phyloP scores from a whole-genome alignment of 2,113 vertebrate genomes.

The Pollachius pollachius region DNA sequence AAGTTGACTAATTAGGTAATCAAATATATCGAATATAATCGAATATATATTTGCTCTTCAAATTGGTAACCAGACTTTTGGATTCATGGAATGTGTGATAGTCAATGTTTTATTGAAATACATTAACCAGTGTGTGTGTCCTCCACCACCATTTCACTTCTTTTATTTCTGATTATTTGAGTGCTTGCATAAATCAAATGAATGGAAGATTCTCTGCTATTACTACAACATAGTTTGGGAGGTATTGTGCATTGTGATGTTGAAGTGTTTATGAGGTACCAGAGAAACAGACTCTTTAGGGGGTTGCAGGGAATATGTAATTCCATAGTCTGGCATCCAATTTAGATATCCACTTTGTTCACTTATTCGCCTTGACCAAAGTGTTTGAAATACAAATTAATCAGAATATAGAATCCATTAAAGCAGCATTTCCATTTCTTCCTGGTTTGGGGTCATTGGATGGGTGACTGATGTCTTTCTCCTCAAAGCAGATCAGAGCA shows the following conservation, averaged over 20 bases:
- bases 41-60: slow-evolving; percentile 18
- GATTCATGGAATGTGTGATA: slow-evolving; percentile 23
- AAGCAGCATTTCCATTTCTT: too few species aligned
- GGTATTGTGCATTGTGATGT: slow-evolving; percentile 27
- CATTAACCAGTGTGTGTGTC: slow-evolving; percentile 20
- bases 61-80: slow-evolving; percentile 41
- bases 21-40: too few species aligned
- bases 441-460: too few species aligned
- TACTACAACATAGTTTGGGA: too few species aligned
- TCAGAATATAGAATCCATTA: too few species aligned
- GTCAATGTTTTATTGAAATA: slow-evolving; percentile 12
- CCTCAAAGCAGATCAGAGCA: too few species aligned
- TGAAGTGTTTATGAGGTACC: slow-evolving; percentile 32
- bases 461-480: too few species aligned
- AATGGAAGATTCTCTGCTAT: too few species aligned
- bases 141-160: slow-evolving; percentile 17
- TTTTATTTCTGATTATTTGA: slow-evolving; percentile 36
- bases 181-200: too few species aligned
- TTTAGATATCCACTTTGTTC: slow-evolving; percentile 44
- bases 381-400: too few species aligned
- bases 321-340: slow-evolving; percentile 32
- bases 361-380: not conserved
- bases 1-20: too few species aligned
- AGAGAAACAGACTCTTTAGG: slow-evolving; percentile 28
- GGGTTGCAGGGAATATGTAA: slow-evolving; percentile 31